phyloP scores from a whole-genome alignment of 2,113 vertebrate species.

The Nothocercus julius region DNA sequence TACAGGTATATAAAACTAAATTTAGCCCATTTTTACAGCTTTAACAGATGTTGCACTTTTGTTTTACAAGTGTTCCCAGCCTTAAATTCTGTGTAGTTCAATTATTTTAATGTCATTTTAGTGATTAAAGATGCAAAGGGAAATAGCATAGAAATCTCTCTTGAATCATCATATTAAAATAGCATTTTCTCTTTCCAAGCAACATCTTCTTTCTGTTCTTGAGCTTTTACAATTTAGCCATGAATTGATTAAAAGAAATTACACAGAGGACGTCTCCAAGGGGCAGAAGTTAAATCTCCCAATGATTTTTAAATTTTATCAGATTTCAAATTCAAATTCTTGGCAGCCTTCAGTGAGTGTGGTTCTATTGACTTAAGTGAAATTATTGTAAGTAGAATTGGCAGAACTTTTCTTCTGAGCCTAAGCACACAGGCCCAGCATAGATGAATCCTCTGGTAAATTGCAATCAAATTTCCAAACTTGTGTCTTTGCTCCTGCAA shows the following conservation, averaged over 20 bases:
- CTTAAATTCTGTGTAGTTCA: not conserved
- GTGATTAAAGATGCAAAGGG: not conserved
- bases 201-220: not conserved
- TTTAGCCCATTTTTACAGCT: not conserved
- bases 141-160: not conserved
- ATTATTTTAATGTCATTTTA: slow-evolving; percentile 9
- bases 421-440: not conserved
- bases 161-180: not conserved
- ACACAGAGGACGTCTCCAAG: not conserved
- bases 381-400: not conserved
- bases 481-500: not conserved
- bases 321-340: not conserved
- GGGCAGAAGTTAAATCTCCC: not conserved
- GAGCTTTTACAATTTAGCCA: not conserved
- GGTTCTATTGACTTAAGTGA: not conserved
- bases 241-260: not conserved
- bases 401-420: not conserved
- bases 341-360: not conserved
- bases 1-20: not conserved
- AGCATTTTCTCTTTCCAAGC: not conserved
- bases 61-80: not conserved
- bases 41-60: not conserved
- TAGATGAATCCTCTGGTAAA: not conserved
- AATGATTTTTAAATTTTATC: not conserved
- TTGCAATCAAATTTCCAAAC: not conserved